Base-by-base conservation (phyloP, 2,888 invertebrate species). In the Drosophila neoperkinsi region DNA sequence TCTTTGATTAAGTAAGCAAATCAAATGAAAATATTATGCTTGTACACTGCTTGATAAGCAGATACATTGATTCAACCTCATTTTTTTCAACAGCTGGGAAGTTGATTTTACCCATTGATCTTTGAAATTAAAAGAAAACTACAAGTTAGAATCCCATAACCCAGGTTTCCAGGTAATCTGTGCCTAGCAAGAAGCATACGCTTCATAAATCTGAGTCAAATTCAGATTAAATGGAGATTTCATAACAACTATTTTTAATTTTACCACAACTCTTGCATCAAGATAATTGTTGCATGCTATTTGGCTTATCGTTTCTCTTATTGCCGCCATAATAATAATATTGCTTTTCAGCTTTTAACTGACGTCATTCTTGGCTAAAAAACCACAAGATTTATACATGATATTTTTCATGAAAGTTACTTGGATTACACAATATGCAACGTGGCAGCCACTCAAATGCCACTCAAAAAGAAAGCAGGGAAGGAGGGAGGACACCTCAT, bases 381-480 rank as follows among this genome's bases (percentile, higher is more conserved):
- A 66, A 73, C 89, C 84, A 68, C 84, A 87, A 69, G 72, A 75
- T 58, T 25, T 70, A 71, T 89, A 70, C 66, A 61, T 62, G 56
- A 75, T 71, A 84, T 84, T 85, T 77, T 74, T 46, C 85, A 82
- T 84, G 67, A 46, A 60, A 57, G 63, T 63, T 59, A 56, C 83
- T 75, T 62, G 77, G 63, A 67, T 90, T 88, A 85, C 86, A 85
- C 60, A 49, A 64, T 60, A 41, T 62, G 50, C 60, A 67, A 68
- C 13, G 71, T 10, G 46, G 59, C 33, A 58, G 43, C 28, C 21
- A 56, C 63, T 71, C 63, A 72, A 71, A 57, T 70, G 71, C 49
- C 46, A 50, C 61, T 58, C 58, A 30, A 9, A 18, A n/a, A n/a
- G 51, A 28, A 33, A 53, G 36, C 34, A 16, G 36, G 7, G 25